phyloP scores from a whole-genome alignment of 2,797 vertebrate species.

The Setipinna tenuifilis region DNA sequence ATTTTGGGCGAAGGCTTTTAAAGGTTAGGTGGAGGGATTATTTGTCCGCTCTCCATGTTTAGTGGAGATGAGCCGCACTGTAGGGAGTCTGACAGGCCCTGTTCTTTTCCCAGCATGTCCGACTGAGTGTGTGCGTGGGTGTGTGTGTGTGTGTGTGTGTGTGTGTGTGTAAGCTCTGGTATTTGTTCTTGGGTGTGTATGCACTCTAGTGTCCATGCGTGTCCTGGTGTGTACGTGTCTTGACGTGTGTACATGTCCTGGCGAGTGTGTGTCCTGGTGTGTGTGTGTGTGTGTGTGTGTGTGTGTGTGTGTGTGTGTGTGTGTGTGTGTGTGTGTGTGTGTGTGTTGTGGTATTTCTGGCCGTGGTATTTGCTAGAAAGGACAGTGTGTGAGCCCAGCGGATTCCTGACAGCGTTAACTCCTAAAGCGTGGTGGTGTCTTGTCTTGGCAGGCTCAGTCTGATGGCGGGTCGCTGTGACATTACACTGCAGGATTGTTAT shows the following conservation, averaged over 20 bases:
- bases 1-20: slow-evolving; percentile 49
- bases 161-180: not conserved
- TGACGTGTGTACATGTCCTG: not conserved
- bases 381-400: slow-evolving; percentile 55
- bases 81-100: slow-evolving; percentile 33
- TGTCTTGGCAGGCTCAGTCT: not conserved
- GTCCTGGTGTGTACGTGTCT: slow-evolving; percentile 14
- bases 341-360: slow-evolving; percentile 57
- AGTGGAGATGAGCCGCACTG: slow-evolving; percentile 22
- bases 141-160: slow-evolving; percentile 10
- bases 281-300: too few species aligned
- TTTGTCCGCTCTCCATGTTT: slow-evolving; percentile 57
- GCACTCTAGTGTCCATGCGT: not conserved
- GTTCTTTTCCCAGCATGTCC: slow-evolving; percentile 41
- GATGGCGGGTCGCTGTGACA: not conserved
- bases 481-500: not conserved
- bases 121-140: slow-evolving; percentile 40
- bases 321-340: slow-evolving; percentile 6
- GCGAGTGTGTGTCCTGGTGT: too few species aligned
- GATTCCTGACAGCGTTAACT: slow-evolving; percentile 52
- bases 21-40: slow-evolving; percentile 74
- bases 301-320: not conserved
- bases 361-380: slow-evolving; percentile 69
- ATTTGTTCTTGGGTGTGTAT: not conserved
- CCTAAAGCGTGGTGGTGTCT: not conserved